Base-by-base conservation (phyloP, 1,140 invertebrate genomes). In the Galleria mellonella region DNA sequence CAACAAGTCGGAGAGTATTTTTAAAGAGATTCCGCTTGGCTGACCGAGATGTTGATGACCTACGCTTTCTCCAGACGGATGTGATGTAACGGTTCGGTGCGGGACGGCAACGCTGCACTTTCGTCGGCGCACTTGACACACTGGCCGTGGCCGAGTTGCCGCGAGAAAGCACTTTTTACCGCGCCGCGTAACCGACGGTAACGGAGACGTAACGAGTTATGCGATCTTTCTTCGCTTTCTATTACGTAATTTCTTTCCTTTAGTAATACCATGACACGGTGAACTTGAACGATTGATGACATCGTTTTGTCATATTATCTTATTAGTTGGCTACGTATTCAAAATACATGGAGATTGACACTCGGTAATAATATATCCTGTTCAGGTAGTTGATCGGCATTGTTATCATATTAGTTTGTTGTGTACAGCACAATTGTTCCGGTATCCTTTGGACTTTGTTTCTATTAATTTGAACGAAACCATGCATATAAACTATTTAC, bases 141-240 rank as follows among this genome's bases (percentile, higher is more conserved):
- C 62, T 84, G 81, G 61, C 81, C 78, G 68, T 84, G 81, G 81
- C 81, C 78, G 76, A 77, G 56, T 81, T 84, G 72, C 70, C 71
- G 62, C 81, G 75, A 75, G 81, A 84, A 83, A 84, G 81, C 72
- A 83, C 77, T 78, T 82, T 82, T 82, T 79, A 82, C 76, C 72
- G 67, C 68, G 65, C 15, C 68, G 69, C 75, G 78, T 78, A 81
- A 78, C 69, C 55, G 58, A 55, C 59, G 60, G 72, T 74, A 78
- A 82, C 73, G 52, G 69, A 63, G 64, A 78, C 77, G 77, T 68
- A 74, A 76, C 69, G 68, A 72, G 66, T 68, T 67, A 55, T 56
- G 67, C 69, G 59, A 63, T 67, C 73, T 81, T 81, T 81, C 73
- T 73, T 78, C 64, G 76, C 81, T 84, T 84, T 84, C 81, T 83